Evolutionary conservation across 2,888 invertebrate species (phyloP), one percentile per base, ranked within the genome.

Genomic region (Embidobia sp.): DNA sequence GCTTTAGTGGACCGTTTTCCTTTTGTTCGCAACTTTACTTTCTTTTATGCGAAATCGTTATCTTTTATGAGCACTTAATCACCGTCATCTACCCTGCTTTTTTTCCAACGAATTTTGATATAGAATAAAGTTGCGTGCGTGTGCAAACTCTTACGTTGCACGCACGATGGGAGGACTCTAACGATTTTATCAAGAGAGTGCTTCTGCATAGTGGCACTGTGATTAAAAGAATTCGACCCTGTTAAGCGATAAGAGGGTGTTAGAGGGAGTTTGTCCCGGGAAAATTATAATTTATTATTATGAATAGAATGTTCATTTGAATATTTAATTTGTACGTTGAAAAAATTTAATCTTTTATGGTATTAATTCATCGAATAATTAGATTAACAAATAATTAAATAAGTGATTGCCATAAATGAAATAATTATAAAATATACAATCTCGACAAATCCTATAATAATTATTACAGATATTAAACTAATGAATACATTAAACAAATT

Each of bases 151-250:
- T 35, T 42, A 27, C 15, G 29, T 22, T 59, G 57, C 64, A 73
- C 64, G 73, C 64, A 57, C 40, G 11, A 66, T 59, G 18, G 51
- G 59, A 64, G 22, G 64, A n/a, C n/a, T 13, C 19, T 44, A 73
- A 73, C 40, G 64, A 66, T 73, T 73, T 73, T 57, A 64, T 64
- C 64, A 72, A 10, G 27, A 33, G 35, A 27, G 10, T 33, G 15
- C 61, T 37, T 61, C 40, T 15, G 8, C 8, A 10, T 31, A 19
- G 11, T 26, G 7, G 15, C 7, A 15, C n/a, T 8, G 18, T 67
- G 55, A 49, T 57, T 57, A 67, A 66, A 55, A 27, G 22, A 55
- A 37, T 66, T 27, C 13, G 15, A 37, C 46, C 27, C 33, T 46
- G 22, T 31, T 6, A 40, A 35, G 11, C 19, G 53, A 37, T 37